Evolutionary conservation across 2,888 invertebrate genomes (phyloP).

Genomic region (Cheilosia variabilis): DNA sequence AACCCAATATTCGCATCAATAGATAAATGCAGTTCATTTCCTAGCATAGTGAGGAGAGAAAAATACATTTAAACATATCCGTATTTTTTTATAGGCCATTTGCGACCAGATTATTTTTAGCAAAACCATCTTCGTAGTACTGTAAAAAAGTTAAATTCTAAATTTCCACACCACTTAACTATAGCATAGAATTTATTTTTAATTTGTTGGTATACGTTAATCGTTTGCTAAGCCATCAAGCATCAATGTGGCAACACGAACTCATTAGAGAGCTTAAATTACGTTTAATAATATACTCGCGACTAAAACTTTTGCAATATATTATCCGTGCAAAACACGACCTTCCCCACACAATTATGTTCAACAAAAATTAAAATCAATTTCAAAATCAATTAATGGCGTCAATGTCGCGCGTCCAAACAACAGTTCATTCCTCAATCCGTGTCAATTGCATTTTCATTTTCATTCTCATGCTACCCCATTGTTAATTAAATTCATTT

Average conservation of each 20-base stretch:
- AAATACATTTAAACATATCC: neutral
- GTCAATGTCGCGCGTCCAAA: constrained; percentile 39
- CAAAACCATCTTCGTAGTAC: no score
- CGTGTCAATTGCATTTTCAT: constrained; percentile 48
- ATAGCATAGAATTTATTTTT: neutral
- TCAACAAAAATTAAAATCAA: constrained; percentile 11
- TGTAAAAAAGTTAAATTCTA: neutral
- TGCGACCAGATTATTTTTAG: neutral
- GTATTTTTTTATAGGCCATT: neutral
- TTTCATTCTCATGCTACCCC: constrained; percentile 4
- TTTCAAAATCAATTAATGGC: constrained; percentile 46
- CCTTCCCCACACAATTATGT: constrained; percentile 28
- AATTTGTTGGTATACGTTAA: neutral
- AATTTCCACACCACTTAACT: neutral
- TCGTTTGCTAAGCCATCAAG: neutral
- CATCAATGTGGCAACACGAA: neutral
- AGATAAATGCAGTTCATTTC: neutral
- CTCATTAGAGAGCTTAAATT: constrained; percentile 22
- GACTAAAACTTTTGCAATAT: neutral
- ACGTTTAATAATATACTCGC: constrained; percentile 6
- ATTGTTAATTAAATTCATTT: constrained; percentile 53
- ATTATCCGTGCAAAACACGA: neutral
- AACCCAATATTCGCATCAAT: neutral
- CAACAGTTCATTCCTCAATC: constrained; percentile 30
- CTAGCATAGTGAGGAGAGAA: neutral